These are phyloP conservation scores for Neodiprion virginianus DNA, from an alignment of 1,140 invertebrate genomes.

Conservation along the genomic window DNA sequence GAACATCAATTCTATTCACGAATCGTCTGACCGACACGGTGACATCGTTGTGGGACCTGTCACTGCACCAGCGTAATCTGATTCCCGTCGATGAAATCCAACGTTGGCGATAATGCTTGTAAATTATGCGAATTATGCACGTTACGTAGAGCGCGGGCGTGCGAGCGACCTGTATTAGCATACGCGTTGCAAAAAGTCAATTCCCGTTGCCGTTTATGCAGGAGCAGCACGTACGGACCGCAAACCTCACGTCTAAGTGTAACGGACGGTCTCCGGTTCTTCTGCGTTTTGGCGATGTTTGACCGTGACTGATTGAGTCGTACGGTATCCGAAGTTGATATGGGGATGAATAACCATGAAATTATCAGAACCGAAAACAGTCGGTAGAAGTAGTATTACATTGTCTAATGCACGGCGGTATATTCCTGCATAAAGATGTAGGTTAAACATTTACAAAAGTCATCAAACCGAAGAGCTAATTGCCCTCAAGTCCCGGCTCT, in stretches of 20 bases:
- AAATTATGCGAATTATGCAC: constrained; percentile 60
- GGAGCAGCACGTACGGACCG: background rate
- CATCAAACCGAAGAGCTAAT: constrained; percentile 26
- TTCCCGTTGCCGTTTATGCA: background rate
- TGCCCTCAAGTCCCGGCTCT: constrained; percentile 10
- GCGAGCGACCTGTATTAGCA: constrained; percentile 54
- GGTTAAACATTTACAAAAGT: constrained; percentile 29
- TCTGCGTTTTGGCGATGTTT: background rate
- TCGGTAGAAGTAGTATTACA: background rate
- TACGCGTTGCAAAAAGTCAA: constrained; percentile 51
- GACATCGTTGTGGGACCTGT: constrained; percentile 4
- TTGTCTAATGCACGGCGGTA: background rate
- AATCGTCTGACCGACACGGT: background rate
- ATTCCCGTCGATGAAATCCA: constrained; percentile 55
- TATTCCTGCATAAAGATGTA: constrained; percentile 3
- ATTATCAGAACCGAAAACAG: no score
- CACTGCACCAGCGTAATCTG: constrained; percentile 41
- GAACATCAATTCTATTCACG: background rate
- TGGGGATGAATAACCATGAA: background rate
- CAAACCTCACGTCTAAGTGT: no score
- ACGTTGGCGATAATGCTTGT: constrained; percentile 58
- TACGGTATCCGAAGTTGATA: constrained; percentile 3
- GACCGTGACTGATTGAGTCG: constrained; percentile 24
- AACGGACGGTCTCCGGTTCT: background rate
- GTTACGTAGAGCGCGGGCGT: constrained; percentile 42